Evolutionary conservation across 2,888 invertebrate species (phyloP).

Genomic region (Volucella bombylans): DNA sequence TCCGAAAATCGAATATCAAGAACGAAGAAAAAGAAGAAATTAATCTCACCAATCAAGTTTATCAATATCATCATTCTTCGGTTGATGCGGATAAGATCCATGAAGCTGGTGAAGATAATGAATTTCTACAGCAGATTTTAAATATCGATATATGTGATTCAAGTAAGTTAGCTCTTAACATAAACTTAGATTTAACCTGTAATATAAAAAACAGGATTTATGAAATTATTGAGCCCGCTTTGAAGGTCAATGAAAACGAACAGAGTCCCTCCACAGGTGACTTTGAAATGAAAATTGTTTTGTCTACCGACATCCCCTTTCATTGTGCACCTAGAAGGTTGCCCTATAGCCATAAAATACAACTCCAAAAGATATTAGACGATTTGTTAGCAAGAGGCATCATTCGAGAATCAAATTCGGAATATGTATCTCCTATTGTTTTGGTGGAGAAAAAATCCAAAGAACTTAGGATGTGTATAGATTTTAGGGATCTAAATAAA

Average conservation of each 20-base stretch:
- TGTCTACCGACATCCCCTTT: conserved; percentile 16
- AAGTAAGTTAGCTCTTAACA: not conserved
- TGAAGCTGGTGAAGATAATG: not conserved
- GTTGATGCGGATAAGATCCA: not conserved
- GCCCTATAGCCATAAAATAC: not conserved
- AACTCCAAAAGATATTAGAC: no score
- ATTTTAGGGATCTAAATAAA: no score
- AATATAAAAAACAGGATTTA: not conserved
- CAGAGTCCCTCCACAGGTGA: conserved; percentile 1
- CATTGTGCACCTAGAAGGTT: conserved; percentile 18
- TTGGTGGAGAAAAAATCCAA: no score
- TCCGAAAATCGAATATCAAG: not conserved
- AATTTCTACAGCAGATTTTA: not conserved
- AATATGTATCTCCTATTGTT: no score
- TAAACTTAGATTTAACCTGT: not conserved
- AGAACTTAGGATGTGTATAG: no score
- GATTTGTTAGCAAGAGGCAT: no score
- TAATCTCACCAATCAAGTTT: not conserved
- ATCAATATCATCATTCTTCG: not conserved
- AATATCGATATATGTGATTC: not conserved
- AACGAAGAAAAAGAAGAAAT: not conserved
- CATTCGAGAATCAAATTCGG: no score
- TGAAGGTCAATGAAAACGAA: not conserved
- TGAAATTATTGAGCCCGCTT: not conserved
- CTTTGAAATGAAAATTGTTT: conserved; percentile 19